Base-by-base conservation (phyloP, 2,797 vertebrate genomes). In the Galaxias olidus region DNA sequence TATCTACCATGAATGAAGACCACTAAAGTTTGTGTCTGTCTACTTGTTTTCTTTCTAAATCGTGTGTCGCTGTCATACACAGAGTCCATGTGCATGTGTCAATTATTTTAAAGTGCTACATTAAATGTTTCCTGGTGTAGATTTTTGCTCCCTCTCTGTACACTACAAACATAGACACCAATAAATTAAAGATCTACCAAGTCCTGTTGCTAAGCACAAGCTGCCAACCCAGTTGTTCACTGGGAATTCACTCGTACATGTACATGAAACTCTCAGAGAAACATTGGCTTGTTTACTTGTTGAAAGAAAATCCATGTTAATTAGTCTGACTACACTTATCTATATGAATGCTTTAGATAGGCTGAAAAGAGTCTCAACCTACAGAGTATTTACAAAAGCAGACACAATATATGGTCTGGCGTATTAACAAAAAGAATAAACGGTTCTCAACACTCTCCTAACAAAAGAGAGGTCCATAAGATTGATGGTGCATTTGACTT, bases 161-260 rank as follows among this genome's bases (percentile, higher is more conserved):
- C 82, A 80, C 75, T 84, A 79, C 82, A 80, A 74, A 81, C 60
- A 20, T 64, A 19, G 78, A 83, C 84, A 73, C 75, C 80, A 79
- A 86, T 77, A 70, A 78, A 84, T 82, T 61, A 72, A 69, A 55
- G 74, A 68, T 76, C 76, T 86, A 83, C 72, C 68, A 56, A 74
- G 71, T 65, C 68, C 78, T 62, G 77, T 74, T 83, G 79, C 66
- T 61, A 78, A 67, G 68, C 74, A 56, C 46, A 73, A 62, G 65
- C 78, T 69, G 77, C 74, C 80, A 68, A 63, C 52, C 71, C 41
- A 45, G 65, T 41, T 50, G 13, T 63, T 66, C 52, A 67, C 51
- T 67, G 56, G 0, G 47, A 74, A 83, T 86, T 76, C 59, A 73
- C 87, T 77, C 74, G 74, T 71, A 49, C 63, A 62, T 59, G 65